Evolutionary conservation across 2,888 invertebrate genomes (phyloP), one percentile per base, ranked within the genome.

Genomic region (Erebia epiphron): DNA sequence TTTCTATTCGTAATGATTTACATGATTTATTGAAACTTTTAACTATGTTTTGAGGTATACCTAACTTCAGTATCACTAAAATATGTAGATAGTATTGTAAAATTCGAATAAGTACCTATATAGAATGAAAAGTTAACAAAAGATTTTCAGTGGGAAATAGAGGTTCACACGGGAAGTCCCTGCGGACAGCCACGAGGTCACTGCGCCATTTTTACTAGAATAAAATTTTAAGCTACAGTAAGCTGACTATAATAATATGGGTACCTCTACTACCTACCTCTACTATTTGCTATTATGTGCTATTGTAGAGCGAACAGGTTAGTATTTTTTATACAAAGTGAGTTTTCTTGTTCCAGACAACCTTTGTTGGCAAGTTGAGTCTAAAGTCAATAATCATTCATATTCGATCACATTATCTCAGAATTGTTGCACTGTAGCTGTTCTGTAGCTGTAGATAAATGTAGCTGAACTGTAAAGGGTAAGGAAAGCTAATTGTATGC

Each of bases 101-200:
- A 14, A 9, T 62, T 49, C 46, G 49, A 62, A 46, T 62, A 43
- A 43, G 11, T 61, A 43, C 16, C 16, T 18, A 4, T 21, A 43
- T 61, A 62, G 1, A 43, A 46, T 13, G 49, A 21, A 62, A 62
- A 49, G 18, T 21, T 46, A 62, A 62, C 49, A 62, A 62, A 62
- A 62, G 62, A 8, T 62, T 62, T 62, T 62, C 62, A 46, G 46
- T n/a, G 62, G 21, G 14, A 46, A 49, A 62, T 62, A 14, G 46
- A 21, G 49, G 21, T 49, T 49, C 62, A 49, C 62, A 49, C 14
- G 26, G 35, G 13, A 62, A 43, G 62, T 62, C 62, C 49, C 62
- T 62, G 62, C 26, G 62, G 62, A 49, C 46, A 49, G 21, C 49
- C 49, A 9, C 62, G 62, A 62, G 49, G 62, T 49, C 62, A 21